Evolutionary conservation across 2,888 invertebrate genomes (phyloP), one percentile per base, ranked within the genome.

Genomic region (Acanthosoma haemorrhoidale): DNA sequence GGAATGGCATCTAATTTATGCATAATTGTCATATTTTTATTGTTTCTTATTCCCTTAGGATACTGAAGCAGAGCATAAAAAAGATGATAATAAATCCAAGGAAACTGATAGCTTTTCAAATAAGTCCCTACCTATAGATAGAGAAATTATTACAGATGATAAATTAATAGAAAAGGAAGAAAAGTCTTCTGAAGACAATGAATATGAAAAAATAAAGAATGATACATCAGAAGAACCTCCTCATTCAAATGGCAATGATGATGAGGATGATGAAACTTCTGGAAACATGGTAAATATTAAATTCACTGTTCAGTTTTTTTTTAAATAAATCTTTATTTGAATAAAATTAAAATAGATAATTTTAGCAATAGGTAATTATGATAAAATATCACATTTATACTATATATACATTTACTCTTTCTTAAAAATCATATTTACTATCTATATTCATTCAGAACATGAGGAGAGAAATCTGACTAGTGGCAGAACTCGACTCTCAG

Each of bases 71-170:
- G 39, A 64, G 31, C 39, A 18, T 15, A 64, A 64, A 41, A 64
- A 64, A 41, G 38, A 64, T 64, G 64, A 64, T 32, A 41, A 64
- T 41, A 38, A 38, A 34, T 21, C 18, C 11, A 34, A 61, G 38
- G 25, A 25, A 2, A 51, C 13, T 51, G 51, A 25, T 25, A n/a
- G 5, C 4, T 51, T 25, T 25, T 51, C 51, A 25, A 51, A 9
- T 25, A 21, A 51, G 13, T 25, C 51, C 25, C n/a, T n/a, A n/a
- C 25, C 51, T n/a, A 25, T 51, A 1, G 25, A n/a, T 1, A 11
- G n/a, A 51, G 51, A 51, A 51, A 51, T 11, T n/a, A n/a, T n/a
- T n/a, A n/a, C n/a, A n/a, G n/a, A 3, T 4, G 3, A 43, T 9
- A 43, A 43, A 43, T 13, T 43, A 4, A 43, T 43, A 1, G 4